Percentiles rank a stretch among this genome's conserved stretches.
phyloP scores from a whole-genome alignment of 2,797 vertebrate genomes.

The Danionella dracula region DNA sequence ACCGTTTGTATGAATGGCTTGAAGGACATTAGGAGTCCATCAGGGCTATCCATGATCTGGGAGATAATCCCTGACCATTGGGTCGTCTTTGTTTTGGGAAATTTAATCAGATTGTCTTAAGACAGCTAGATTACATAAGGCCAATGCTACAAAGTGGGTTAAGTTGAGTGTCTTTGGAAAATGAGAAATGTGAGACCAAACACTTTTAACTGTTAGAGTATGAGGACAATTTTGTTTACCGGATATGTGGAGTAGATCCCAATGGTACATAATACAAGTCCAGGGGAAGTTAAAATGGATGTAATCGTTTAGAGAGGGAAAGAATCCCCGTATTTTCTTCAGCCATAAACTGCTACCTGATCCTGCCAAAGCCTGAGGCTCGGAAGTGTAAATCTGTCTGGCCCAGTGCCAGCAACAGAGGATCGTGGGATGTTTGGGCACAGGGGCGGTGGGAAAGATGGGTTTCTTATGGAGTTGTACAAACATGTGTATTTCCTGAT shows the following conservation, averaged over 20 bases:
- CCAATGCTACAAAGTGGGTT: too few species aligned
- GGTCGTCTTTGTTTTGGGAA: too few species aligned
- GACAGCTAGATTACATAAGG: too few species aligned
- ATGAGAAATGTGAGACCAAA: too few species aligned
- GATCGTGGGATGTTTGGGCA: constrained; percentile 24
- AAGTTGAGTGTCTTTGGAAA: too few species aligned
- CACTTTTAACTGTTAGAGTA: too few species aligned
- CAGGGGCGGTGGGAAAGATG: constrained; percentile 3
- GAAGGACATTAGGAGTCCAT: too few species aligned
- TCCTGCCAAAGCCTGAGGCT: constrained; percentile 60
- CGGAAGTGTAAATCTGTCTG: constrained; percentile 71
- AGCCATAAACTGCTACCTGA: constrained; percentile 63
- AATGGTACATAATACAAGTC: constrained; percentile 42
- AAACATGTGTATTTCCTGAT: constrained; percentile 34
- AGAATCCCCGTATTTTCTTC: constrained; percentile 54
- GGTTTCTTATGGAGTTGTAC: constrained; percentile 33
- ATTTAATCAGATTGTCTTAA: too few species aligned
- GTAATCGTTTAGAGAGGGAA: constrained; percentile 37
- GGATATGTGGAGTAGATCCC: neutral
- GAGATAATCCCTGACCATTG: too few species aligned
- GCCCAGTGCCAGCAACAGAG: constrained; percentile 53
- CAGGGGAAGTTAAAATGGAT: constrained; percentile 46
- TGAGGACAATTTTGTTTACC: neutral
- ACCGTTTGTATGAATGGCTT: too few species aligned
- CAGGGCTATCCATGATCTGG: too few species aligned